Percentiles rank a stretch among this genome's conserved stretches.
These are phyloP conservation scores for Cricetomys ansorgei DNA, from an alignment of 2,113 vertebrate species.

Conservation along the genomic window DNA sequence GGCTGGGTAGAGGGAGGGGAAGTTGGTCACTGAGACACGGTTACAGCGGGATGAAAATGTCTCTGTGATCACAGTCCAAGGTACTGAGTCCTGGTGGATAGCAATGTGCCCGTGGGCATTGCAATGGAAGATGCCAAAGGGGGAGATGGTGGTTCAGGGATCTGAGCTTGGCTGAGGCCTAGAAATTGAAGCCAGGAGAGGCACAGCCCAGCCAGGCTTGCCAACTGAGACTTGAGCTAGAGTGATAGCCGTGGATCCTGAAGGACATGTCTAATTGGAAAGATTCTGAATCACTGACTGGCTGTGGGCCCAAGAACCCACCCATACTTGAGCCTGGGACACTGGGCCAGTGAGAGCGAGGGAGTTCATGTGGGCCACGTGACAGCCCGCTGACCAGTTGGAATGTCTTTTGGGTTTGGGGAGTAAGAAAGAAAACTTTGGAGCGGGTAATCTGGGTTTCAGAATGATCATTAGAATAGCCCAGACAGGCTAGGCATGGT, in stretches of 20 bases:
- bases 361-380: background rate
- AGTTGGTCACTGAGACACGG: too few species aligned
- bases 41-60: too few species aligned
- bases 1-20: fast-evolving
- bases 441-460: background rate
- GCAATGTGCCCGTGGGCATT: background rate
- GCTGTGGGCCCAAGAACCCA: too few species aligned
- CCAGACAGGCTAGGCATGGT: background rate
- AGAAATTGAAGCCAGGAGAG: background rate
- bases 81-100: background rate
- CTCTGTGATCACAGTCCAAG: background rate
- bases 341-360: too few species aligned
- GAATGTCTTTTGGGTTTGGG: background rate
- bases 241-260: fast-evolving
- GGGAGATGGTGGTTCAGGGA: too few species aligned
- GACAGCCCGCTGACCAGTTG: fast-evolving
- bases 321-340: background rate
- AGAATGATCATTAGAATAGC: background rate
- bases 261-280: background rate
- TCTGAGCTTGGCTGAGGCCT: too few species aligned
- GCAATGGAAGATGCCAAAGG: fast-evolving
- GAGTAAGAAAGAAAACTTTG: background rate
- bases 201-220: background rate
- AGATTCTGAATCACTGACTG: background rate
- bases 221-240: background rate